These are phyloP conservation scores for Hirudo medicinalis DNA, from an alignment of 1,140 invertebrate species.

Conservation along the genomic window DNA sequence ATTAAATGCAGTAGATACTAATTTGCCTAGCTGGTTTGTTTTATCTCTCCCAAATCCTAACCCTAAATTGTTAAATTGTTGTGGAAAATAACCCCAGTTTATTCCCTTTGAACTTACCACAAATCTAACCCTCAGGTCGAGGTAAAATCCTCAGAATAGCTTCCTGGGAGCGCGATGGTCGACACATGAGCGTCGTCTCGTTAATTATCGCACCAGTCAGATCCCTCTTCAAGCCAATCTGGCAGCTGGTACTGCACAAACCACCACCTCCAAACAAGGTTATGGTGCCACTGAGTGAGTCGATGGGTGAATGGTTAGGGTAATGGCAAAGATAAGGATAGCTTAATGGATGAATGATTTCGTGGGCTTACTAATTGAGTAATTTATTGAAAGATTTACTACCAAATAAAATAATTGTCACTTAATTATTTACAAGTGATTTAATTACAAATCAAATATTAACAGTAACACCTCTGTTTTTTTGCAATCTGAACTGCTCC, in stretches of 20 bases:
- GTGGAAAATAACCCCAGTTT: too few species aligned
- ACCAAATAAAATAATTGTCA: too few species aligned
- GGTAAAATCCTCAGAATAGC: slow-evolving; percentile 16
- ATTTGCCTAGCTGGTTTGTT: too few species aligned
- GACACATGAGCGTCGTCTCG: neutral
- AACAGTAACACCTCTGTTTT: too few species aligned
- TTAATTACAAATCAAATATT: too few species aligned
- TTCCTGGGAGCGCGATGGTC: neutral
- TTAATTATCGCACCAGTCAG: slow-evolving; percentile 10
- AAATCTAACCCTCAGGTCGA: neutral
- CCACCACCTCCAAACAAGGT: neutral
- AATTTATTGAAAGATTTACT: neutral
- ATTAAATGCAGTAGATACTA: too few species aligned
- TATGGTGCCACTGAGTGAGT: neutral
- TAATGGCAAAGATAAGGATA: neutral
- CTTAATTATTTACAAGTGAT: neutral
- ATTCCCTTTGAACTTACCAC: too few species aligned
- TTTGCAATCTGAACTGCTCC: neutral
- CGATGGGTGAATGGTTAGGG: too few species aligned
- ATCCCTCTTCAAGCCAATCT: slow-evolving; percentile 13
- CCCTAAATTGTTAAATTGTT: too few species aligned
- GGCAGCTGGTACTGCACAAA: slow-evolving; percentile 18
- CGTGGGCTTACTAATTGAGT: neutral
- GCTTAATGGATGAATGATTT: neutral
- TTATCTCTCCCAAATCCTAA: too few species aligned